A percentile compares a stretch with the other conserved stretches of the same genome.
These are phyloP conservation scores for Eupithecia subfuscata DNA, from an alignment of 2,888 invertebrate species.

Conservation along the genomic window DNA sequence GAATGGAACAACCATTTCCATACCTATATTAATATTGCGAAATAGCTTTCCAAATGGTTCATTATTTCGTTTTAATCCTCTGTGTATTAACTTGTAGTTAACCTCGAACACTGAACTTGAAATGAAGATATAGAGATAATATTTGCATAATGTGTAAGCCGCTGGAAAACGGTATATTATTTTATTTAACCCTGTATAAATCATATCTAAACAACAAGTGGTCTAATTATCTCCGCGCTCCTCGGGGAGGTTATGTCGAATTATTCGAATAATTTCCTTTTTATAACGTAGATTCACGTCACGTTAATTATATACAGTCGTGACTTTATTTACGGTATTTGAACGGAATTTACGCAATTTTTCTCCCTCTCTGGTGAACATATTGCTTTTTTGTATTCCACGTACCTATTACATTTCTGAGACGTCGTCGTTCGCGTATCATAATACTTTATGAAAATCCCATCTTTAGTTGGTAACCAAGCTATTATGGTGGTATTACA, in stretches of 20 bases:
- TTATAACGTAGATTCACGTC: background rate
- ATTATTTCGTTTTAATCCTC: background rate
- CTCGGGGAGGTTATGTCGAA: slow-evolving; percentile 7
- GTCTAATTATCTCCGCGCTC: slow-evolving; percentile 24
- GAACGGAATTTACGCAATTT: background rate
- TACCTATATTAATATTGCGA: background rate
- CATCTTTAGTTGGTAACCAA: background rate
- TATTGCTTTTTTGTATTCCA: background rate
- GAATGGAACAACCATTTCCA: background rate
- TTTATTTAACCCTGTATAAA: slow-evolving; percentile 12
- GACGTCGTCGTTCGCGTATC: background rate
- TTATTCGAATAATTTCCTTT: background rate
- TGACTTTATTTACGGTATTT: slow-evolving; percentile 8
- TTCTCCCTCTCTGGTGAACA: background rate
- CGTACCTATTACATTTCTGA: background rate
- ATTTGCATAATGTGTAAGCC: background rate
- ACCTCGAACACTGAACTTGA: background rate
- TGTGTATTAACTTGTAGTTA: background rate
- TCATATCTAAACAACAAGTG: slow-evolving; percentile 11
- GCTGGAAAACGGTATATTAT: slow-evolving; percentile 2
- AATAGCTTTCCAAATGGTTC: background rate
- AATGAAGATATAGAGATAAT: background rate
- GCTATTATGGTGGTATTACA: background rate
- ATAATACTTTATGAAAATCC: background rate
- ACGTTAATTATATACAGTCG: slow-evolving; percentile 1